Base-by-base conservation (phyloP, 2,113 vertebrate species). In the Syngnathus typhle region DNA sequence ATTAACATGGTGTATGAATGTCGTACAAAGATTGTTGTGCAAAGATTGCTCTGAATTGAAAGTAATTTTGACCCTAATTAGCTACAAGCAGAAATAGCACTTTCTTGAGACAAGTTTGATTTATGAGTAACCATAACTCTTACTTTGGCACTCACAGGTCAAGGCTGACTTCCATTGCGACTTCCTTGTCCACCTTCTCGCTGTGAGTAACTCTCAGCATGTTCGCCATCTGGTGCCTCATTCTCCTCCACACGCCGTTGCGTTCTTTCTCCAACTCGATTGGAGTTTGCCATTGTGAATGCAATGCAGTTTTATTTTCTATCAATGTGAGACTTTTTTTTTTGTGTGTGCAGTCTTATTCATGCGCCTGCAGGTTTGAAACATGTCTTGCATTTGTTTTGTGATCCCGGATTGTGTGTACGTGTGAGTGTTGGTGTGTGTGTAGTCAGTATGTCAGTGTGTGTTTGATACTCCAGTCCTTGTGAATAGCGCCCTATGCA, bases 401-500 rank as follows among this genome's bases (percentile, higher is more conserved):
- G 0, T 55, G 38, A 52, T 36, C 19, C 65, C 61, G 37, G 36
- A 60, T 60, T 44, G n/a, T 15, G 67, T 83, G 67, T 73, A 41
- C 60, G 38, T 62, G 59, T 59, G 65, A 66, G 56, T 52, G 41
- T n/a, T 37, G 37, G 32, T 56, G 38, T 64, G 36, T 70, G 74
- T 60, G 54, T 70, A 32, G 27, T 47, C 37, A 39, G 65, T 47
- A 12, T 51, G 60, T 62, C 49, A 46, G 52, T 80, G 73, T 75
- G 70, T 64, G 62, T 75, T 67, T 60, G 69, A 84, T 79, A 87
- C 85, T 82, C 81, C 82, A 83, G 84, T 81, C 75, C 85, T 32
- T 80, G 83, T 87, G 84, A 86, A 68, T 74, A 69, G 79, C 78
- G 15, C 85, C 64, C 43, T 76, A 80, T 82, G 81, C 70, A 84